These are phyloP conservation scores for Oenanthe melanoleuca DNA, from an alignment of 2,113 vertebrate species.

Conservation along the genomic window DNA sequence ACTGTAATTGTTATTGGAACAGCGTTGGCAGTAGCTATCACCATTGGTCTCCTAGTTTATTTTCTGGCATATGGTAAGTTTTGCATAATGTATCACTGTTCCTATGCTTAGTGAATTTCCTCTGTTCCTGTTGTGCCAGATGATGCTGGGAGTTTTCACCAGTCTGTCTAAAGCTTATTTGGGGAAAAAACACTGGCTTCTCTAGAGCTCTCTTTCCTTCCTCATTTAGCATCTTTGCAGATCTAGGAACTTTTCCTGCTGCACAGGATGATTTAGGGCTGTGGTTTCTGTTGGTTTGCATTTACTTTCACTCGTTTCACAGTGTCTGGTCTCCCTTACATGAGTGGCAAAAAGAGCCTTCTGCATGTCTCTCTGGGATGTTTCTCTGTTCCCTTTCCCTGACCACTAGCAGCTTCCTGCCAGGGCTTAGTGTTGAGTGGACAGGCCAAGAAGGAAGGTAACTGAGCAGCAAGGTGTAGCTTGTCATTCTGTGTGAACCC, in stretches of 20 bases:
- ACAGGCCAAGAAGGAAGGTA: neutral
- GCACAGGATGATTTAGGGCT: neutral
- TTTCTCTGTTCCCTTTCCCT: neutral
- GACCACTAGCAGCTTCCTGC: neutral
- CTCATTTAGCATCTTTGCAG: neutral
- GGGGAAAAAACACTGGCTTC: neutral
- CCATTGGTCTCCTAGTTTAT: slow-evolving; percentile 63
- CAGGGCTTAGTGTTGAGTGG: neutral
- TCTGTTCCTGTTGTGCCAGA: neutral
- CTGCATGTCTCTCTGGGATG: neutral
- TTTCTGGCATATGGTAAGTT: slow-evolving; percentile 74
- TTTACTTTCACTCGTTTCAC: neutral
- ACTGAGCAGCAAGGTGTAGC: neutral
- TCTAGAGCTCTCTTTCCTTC: neutral
- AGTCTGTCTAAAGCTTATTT: neutral
- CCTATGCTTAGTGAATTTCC: neutral
- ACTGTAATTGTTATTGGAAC: slow-evolving; percentile 30
- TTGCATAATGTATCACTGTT: neutral
- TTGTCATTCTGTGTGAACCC: neutral
- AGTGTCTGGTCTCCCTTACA: neutral
- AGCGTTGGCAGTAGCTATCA: slow-evolving; percentile 58
- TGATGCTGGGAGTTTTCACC: neutral
- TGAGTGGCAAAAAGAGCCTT: neutral
- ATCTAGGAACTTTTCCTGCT: neutral
- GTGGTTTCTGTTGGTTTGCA: neutral